phyloP scores from a whole-genome alignment of 2,797 vertebrate genomes.

The Aplochiton taeniatus region DNA sequence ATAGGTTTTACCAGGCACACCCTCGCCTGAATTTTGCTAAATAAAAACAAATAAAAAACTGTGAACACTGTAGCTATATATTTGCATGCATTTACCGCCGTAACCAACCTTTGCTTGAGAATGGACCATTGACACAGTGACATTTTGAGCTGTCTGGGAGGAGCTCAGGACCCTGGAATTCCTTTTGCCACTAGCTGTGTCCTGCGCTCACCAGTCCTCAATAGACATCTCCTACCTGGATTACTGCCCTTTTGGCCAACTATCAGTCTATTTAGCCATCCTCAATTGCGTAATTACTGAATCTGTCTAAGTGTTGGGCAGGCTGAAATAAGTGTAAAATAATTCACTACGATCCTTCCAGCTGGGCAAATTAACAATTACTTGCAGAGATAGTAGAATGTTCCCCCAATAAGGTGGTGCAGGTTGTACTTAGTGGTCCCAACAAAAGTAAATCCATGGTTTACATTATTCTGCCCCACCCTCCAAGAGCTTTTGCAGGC shows the following conservation, averaged over 20 bases:
- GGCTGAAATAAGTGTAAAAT: too few species aligned
- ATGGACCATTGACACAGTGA: constrained; percentile 56
- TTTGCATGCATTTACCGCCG: too few species aligned
- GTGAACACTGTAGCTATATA: too few species aligned
- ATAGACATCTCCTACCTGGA: constrained; percentile 21
- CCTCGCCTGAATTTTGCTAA: neutral
- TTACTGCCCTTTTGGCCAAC: constrained; percentile 24
- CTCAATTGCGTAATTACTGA: too few species aligned
- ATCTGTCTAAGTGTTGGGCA: too few species aligned
- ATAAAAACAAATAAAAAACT: too few species aligned
- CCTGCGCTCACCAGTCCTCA: constrained; percentile 28
- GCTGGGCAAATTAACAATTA: too few species aligned
- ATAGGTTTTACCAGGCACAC: neutral
- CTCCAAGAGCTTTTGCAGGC: constrained; percentile 30
- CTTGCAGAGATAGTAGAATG: too few species aligned
- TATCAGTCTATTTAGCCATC: constrained; percentile 4
- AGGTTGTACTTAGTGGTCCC: constrained; percentile 8
- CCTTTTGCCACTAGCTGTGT: constrained; percentile 32
- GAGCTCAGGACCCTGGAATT: constrained; percentile 25
- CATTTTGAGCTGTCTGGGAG: constrained; percentile 23
- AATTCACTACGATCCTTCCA: too few species aligned
- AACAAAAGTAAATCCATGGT: constrained; percentile 24
- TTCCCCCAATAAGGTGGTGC: neutral
- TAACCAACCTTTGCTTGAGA: neutral
- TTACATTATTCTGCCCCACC: constrained; percentile 29